A percentile compares a stretch with the other conserved stretches of the same genome.
Conservation (phyloP, 2,113 vertebrate species). For the Oreochromis tanganicae region DNA sequence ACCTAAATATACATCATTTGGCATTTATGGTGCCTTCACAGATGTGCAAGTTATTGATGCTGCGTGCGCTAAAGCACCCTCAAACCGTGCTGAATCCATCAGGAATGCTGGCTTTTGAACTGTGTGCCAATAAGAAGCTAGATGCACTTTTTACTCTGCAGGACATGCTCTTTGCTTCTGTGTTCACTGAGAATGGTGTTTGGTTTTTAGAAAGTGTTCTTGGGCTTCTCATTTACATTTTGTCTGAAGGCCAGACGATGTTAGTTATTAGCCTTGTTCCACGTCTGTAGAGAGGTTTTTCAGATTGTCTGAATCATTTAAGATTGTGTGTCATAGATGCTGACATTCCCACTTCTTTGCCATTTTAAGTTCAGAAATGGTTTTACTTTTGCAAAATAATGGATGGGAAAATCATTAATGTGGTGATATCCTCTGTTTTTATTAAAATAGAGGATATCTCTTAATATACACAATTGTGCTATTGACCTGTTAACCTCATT, state of each 20-base stretch:
- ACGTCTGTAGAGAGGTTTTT: background rate
- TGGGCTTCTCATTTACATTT: background rate
- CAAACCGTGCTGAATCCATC: background rate
- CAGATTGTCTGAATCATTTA: background rate
- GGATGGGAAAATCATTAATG: background rate
- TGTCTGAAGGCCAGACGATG: background rate
- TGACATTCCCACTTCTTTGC: background rate
- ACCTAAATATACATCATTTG: background rate
- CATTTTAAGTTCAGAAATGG: background rate
- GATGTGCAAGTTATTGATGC: background rate
- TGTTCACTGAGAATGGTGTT: background rate
- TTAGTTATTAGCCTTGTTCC: background rate
- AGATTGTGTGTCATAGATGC: background rate
- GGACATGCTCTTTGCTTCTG: background rate
- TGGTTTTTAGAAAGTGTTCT: background rate
- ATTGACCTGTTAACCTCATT: background rate
- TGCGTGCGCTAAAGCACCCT: background rate
- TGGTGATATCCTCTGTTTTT: background rate
- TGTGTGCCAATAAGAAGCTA: background rate
- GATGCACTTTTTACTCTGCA: background rate
- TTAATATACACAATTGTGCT: background rate
- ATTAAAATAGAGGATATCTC: background rate
- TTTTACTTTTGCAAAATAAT: background rate
- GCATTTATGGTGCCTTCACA: background rate
- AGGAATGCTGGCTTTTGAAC: background rate